These are phyloP conservation scores for Chunga burmeisteri DNA, from an alignment of 2,113 vertebrate genomes.

Conservation along the genomic window DNA sequence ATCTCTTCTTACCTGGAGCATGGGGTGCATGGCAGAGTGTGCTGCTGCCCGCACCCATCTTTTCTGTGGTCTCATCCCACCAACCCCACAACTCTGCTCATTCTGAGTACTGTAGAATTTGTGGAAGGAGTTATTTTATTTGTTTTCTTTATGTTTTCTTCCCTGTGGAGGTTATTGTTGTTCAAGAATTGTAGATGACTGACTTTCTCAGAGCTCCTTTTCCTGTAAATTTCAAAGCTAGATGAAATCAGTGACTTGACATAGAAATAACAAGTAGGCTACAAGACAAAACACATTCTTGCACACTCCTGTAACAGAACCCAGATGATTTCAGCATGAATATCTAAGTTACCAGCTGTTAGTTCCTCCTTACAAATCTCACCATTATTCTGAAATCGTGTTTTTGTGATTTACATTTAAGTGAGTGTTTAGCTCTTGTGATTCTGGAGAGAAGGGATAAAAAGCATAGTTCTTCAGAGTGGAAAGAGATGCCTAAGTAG, in stretches of 20 bases:
- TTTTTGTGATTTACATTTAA: neutral
- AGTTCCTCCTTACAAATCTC: neutral
- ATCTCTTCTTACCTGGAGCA: neutral
- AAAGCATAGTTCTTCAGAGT: neutral
- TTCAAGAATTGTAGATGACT: neutral
- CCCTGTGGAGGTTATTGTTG: neutral
- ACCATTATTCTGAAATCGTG: neutral
- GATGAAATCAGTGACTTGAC: neutral
- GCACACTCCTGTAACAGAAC: neutral
- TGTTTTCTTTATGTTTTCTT: neutral
- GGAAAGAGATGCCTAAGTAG: neutral
- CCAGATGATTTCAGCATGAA: neutral
- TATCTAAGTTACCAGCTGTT: neutral
- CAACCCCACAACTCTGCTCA: neutral
- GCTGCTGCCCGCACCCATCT: neutral
- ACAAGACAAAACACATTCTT: neutral
- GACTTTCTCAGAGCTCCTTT: neutral
- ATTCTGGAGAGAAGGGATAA: neutral
- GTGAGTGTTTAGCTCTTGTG: neutral
- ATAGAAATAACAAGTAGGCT: neutral
- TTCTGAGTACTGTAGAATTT: neutral
- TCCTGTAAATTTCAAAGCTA: neutral
- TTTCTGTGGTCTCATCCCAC: neutral
- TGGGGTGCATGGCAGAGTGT: neutral
- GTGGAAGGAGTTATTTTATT: neutral